Conservation (phyloP, 2,797 vertebrate genomes). For the Balearica regulorum region DNA sequence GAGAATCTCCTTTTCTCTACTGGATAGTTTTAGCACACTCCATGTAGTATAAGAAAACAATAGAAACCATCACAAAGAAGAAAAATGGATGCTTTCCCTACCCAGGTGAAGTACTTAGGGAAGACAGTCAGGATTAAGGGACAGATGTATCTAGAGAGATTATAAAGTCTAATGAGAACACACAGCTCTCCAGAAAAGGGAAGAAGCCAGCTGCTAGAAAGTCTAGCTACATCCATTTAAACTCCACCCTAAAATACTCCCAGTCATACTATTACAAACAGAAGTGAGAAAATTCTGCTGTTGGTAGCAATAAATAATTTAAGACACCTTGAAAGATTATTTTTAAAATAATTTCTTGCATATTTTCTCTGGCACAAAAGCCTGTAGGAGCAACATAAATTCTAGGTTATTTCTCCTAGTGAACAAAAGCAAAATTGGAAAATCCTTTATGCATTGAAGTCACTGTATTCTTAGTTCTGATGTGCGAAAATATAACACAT, state of each 20-base stretch:
- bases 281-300: background rate
- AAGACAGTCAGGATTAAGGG: background rate
- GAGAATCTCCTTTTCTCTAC: background rate
- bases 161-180: conserved; percentile 3
- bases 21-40: background rate
- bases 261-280: background rate
- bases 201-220: background rate
- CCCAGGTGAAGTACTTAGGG: conserved; percentile 36
- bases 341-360: background rate
- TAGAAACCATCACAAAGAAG: background rate
- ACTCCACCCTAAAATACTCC: background rate
- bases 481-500: background rate
- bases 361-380: background rate
- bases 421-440: background rate
- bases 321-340: background rate
- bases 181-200: background rate
- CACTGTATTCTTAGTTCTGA: background rate
- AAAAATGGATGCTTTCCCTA: background rate
- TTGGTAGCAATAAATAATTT: background rate
- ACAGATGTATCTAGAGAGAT: background rate
- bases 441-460: background rate
- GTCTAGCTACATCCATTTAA: background rate
- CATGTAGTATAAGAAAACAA: background rate
- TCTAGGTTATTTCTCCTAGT: background rate
- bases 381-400: background rate